Percentiles rank a stretch among this genome's conserved stretches.
Conservation (phyloP, 2,888 invertebrate species). For the Callimorpha dominula region DNA sequence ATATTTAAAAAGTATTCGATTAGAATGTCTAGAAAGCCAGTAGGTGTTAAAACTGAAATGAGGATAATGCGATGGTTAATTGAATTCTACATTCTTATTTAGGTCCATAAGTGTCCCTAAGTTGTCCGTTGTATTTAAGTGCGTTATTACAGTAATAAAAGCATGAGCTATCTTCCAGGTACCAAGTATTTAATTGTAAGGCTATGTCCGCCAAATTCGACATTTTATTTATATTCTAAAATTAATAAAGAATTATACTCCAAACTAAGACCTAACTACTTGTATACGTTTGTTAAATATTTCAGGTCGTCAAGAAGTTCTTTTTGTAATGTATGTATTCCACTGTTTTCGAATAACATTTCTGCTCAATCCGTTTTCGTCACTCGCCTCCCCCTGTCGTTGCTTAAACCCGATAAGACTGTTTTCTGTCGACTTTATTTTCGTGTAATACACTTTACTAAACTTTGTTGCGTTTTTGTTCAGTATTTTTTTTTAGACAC, state of each 20-base stretch:
- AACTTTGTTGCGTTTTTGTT: neutral
- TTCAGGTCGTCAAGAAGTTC: neutral
- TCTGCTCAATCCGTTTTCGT: neutral
- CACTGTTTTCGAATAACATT: neutral
- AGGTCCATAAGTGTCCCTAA: neutral
- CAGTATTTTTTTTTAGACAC: neutral
- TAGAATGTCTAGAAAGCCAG: neutral
- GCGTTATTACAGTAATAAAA: neutral
- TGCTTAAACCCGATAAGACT: slow-evolving; percentile 1
- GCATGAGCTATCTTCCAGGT: neutral
- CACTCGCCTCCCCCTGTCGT: neutral
- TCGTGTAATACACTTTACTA: neutral
- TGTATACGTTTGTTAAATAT: no score
- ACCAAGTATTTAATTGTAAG: neutral
- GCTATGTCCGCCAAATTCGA: neutral
- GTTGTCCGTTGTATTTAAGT: no score
- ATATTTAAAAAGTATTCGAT: no score
- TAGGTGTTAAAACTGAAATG: neutral
- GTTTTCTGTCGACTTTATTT: neutral
- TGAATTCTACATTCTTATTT: neutral
- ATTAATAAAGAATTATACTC: neutral
- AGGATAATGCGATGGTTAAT: neutral
- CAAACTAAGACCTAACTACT: neutral
- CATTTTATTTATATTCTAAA: neutral
- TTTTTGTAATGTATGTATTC: neutral